Percentiles rank a stretch among this genome's conserved stretches.
Evolutionary conservation across 1,140 invertebrate species (phyloP).

Genomic region (Drosophila biarmipes): DNA sequence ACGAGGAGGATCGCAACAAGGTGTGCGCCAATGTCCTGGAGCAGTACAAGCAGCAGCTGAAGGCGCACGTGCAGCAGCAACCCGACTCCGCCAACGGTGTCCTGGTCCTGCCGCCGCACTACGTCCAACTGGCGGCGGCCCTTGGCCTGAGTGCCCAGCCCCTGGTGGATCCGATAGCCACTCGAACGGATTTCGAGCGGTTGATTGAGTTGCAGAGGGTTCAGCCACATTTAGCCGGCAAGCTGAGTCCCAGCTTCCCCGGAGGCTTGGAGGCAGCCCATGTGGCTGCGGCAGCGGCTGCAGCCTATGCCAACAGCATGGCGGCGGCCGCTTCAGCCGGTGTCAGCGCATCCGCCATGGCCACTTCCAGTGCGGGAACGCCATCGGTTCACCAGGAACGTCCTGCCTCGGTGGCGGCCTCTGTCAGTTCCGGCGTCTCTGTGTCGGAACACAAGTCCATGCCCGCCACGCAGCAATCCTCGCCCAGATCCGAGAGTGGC

Average conservation of each 20-base stretch:
- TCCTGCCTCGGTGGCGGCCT: slow-evolving; percentile 67
- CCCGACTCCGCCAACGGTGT: slow-evolving; percentile 54
- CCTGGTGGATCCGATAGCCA: slow-evolving; percentile 73
- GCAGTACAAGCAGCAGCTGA: slow-evolving; percentile 71
- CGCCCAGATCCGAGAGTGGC: slow-evolving; percentile 68
- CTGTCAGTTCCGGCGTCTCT: slow-evolving; percentile 66
- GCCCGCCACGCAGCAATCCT: slow-evolving; percentile 67
- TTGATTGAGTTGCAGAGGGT: slow-evolving; percentile 76
- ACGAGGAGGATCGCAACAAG: slow-evolving; percentile 60
- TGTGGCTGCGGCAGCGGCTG: slow-evolving; percentile 74
- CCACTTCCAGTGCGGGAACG: slow-evolving; percentile 19
- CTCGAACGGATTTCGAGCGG: slow-evolving; percentile 79
- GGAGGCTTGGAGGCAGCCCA: slow-evolving; percentile 72
- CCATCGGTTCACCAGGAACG: slow-evolving; percentile 40
- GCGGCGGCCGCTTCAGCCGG: slow-evolving; percentile 46
- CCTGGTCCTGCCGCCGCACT: slow-evolving; percentile 77
- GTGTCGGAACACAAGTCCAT: slow-evolving; percentile 68
- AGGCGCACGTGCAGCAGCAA: slow-evolving; percentile 41
- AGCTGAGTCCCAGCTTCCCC: slow-evolving; percentile 69
- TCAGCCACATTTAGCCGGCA: slow-evolving; percentile 69
- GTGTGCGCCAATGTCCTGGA: slow-evolving; percentile 73
- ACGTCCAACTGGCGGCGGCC: slow-evolving; percentile 79
- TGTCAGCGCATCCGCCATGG: slow-evolving; percentile 24
- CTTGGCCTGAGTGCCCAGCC: slow-evolving; percentile 75
- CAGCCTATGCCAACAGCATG: slow-evolving; percentile 73